phyloP scores from a whole-genome alignment of 2,797 vertebrate genomes.

The Enteromius mattozi region DNA sequence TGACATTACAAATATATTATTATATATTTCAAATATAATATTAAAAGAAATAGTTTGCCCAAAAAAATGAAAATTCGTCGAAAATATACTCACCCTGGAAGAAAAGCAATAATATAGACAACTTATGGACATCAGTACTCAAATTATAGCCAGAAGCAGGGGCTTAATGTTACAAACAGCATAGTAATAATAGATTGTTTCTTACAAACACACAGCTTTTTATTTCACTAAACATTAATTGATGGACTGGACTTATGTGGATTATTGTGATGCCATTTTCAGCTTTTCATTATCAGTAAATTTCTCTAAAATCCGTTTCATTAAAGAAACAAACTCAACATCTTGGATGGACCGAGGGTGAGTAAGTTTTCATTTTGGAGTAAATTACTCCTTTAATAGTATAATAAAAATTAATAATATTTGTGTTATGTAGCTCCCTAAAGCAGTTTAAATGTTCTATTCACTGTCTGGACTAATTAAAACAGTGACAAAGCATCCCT shows the following conservation, averaged over 20 bases:
- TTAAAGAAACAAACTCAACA: not conserved
- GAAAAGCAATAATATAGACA: not conserved
- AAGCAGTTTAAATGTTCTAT: slow-evolving; percentile 24
- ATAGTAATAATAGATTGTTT: not conserved
- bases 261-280: not conserved
- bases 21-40: not conserved
- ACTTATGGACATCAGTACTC: not conserved
- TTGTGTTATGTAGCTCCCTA: not conserved
- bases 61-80: not conserved
- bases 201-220: not conserved
- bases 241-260: not conserved
- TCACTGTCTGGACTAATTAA: slow-evolving; percentile 19
- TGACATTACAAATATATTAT: not conserved
- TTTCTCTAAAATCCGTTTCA: not conserved
- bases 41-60: not conserved
- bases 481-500: not conserved
- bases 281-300: not conserved
- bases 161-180: not conserved
- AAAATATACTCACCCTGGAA: not conserved
- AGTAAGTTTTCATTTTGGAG: not conserved
- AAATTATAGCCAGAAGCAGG: not conserved
- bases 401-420: not conserved
- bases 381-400: not conserved
- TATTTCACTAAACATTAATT: not conserved
- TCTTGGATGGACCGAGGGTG: not conserved